These are phyloP conservation scores for Margarornis squamiger DNA, from an alignment of 2,797 vertebrate genomes.

Conservation along the genomic window DNA sequence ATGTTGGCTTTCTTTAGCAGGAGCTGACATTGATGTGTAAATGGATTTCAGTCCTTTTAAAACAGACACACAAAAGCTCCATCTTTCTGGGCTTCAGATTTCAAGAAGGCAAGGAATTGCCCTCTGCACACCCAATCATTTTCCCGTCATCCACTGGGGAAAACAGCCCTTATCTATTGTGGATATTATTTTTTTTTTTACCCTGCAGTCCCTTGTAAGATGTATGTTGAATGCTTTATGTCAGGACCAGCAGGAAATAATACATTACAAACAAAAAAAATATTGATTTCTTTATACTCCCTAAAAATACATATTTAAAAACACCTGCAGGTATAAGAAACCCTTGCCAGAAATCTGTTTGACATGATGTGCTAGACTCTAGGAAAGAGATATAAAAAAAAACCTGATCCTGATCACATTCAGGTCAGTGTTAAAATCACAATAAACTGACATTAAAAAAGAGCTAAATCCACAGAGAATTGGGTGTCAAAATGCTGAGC, in stretches of 20 bases:
- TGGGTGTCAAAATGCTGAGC: not conserved
- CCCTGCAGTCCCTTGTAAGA: conserved; percentile 31
- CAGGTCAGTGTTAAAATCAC: conserved; percentile 3
- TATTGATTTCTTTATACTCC: conserved; percentile 29
- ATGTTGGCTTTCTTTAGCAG: conserved; percentile 46
- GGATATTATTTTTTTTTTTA: conserved; percentile 45
- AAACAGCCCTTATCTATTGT: conserved; percentile 54
- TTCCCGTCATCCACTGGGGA: conserved; percentile 55
- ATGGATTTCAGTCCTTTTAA: conserved; percentile 58
- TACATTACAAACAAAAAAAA: not conserved
- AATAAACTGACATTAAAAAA: not conserved
- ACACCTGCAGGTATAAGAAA: conserved; percentile 53
- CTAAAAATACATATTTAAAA: conserved; percentile 62
- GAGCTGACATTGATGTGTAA: conserved; percentile 58
- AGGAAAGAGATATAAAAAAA: not conserved
- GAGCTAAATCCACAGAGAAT: not conserved
- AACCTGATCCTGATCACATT: not conserved
- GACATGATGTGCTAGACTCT: not conserved
- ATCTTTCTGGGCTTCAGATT: conserved; percentile 45
- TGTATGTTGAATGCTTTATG: conserved; percentile 42
- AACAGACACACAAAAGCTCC: conserved; percentile 58
- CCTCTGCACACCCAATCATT: conserved; percentile 45
- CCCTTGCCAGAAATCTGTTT: not conserved
- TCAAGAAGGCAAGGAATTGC: conserved; percentile 39
- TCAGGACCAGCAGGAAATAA: conserved; percentile 47